Conservation (phyloP, 2,113 vertebrate genomes). For the Muscicapa adusta region DNA sequence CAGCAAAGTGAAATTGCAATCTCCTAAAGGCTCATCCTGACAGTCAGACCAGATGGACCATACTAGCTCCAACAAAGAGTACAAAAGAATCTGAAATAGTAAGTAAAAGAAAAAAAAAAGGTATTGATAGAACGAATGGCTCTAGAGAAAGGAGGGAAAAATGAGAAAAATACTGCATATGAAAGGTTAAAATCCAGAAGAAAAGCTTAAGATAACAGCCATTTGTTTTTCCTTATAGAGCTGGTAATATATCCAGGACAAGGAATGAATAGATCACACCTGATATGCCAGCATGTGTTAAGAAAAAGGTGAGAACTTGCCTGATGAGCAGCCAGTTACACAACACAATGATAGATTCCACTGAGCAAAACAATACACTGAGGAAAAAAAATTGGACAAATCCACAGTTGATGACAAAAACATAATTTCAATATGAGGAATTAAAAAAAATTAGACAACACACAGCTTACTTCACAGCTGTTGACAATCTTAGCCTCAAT, state of each 20-base stretch:
- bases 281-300: accelerated
- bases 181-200: neutral
- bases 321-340: neutral
- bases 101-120: neutral
- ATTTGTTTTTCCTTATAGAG: neutral
- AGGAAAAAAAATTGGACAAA: neutral
- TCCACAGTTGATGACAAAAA: neutral
- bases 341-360: neutral
- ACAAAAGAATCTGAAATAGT: neutral
- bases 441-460: neutral
- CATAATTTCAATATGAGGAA: neutral
- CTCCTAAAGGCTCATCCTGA: neutral
- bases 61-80: neutral
- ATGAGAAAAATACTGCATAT: neutral
- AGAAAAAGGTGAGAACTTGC: neutral
- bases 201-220: neutral
- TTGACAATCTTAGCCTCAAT: neutral
- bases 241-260: neutral
- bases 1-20: neutral
- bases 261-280: neutral
- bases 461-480: neutral
- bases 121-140: neutral
- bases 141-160: neutral
- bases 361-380: neutral
- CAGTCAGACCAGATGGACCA: slow-evolving; percentile 28